These are phyloP conservation scores for Etheostoma cragini DNA, from an alignment of 2,113 vertebrate genomes.

Conservation along the genomic window DNA sequence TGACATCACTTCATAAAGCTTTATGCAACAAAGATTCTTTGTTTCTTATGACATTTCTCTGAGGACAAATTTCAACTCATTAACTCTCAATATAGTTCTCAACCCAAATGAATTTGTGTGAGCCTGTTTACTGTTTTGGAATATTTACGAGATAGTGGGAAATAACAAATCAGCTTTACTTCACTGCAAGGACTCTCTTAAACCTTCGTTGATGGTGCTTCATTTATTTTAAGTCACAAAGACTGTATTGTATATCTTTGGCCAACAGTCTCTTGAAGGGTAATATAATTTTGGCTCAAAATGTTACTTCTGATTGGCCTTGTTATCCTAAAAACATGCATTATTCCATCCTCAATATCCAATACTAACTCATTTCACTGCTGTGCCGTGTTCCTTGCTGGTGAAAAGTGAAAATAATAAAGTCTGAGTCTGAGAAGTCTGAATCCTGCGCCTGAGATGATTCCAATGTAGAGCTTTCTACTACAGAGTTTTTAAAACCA, in stretches of 20 bases:
- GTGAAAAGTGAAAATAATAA: background rate
- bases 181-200: constrained; percentile 10
- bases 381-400: background rate
- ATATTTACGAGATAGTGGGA: constrained; percentile 47
- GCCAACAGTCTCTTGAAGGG: constrained; percentile 10
- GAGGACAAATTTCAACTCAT: constrained; percentile 45
- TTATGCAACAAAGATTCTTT: background rate
- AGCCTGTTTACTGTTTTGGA: constrained; percentile 38
- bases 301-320: constrained; percentile 11
- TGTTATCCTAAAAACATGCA: background rate
- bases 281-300: constrained; percentile 11
- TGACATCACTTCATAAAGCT: background rate
- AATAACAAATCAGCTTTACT: constrained; percentile 49
- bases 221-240: constrained; percentile 25
- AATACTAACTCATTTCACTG: background rate
- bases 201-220: constrained; percentile 9
- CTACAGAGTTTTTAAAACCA: background rate
- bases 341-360: background rate
- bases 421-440: too few species aligned
- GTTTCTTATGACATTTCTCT: constrained; percentile 19
- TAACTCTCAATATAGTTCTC: constrained; percentile 36
- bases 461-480: background rate
- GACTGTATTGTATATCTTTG: constrained; percentile 16
- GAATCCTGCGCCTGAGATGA: too few species aligned
- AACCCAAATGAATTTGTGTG: constrained; percentile 29